These are phyloP conservation scores for Stenopsyche tienmushanensis DNA, from an alignment of 1,140 invertebrate genomes.

Conservation along the genomic window DNA sequence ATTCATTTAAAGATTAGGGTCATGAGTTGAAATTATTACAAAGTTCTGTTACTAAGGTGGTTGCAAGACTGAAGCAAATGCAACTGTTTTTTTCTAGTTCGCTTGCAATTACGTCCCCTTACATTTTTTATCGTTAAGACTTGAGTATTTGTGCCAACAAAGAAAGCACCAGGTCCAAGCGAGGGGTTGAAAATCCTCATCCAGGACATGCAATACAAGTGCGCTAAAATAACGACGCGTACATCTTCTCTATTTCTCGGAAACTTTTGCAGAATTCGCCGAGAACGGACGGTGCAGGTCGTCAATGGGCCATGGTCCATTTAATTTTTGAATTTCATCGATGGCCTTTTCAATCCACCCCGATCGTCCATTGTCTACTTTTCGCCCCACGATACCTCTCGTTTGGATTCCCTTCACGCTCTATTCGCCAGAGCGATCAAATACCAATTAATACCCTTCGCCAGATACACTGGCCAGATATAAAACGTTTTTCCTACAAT, in stretches of 20 bases:
- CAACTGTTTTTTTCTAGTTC: slow-evolving; percentile 26
- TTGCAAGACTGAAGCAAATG: slow-evolving; percentile 8
- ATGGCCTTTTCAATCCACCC: neutral
- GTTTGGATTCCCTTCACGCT: slow-evolving; percentile 32
- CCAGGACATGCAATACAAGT: too few relatives aligned
- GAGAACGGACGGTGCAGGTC: too few relatives aligned
- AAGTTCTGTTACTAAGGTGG: neutral
- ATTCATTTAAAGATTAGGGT: too few relatives aligned
- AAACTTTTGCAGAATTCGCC: too few relatives aligned
- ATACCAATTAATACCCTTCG: slow-evolving; percentile 40
- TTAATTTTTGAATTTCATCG: slow-evolving; percentile 1
- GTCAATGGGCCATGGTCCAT: slow-evolving; percentile 1
- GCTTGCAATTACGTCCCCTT: slow-evolving; percentile 25
- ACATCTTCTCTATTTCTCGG: too few relatives aligned
- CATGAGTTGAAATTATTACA: too few relatives aligned
- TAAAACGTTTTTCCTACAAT: too few relatives aligned
- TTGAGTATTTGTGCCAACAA: slow-evolving; percentile 27
- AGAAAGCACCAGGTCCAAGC: too few relatives aligned
- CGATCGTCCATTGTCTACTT: slow-evolving; percentile 8
- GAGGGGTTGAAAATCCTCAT: neutral
- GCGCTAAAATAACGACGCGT: too few relatives aligned
- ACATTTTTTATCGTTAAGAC: slow-evolving; percentile 27
- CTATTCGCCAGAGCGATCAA: slow-evolving; percentile 32
- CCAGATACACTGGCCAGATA: slow-evolving; percentile 32
- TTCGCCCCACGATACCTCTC: neutral